Evolutionary conservation across 2,888 invertebrate species (phyloP).

Genomic region (Axea sp.): DNA sequence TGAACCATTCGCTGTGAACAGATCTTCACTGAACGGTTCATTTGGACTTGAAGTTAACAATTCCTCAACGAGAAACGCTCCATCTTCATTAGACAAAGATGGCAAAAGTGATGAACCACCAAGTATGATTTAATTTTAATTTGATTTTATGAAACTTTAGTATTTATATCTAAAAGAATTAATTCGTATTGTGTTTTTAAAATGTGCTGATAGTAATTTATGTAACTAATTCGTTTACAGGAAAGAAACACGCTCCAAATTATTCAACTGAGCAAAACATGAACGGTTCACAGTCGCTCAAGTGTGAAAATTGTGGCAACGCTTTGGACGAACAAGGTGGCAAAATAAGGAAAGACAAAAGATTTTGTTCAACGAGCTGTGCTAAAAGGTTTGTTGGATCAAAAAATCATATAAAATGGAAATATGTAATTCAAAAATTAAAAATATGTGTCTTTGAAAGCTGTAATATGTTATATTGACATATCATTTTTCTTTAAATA

Average conservation of each 20-base stretch:
- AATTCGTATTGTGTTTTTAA: too few relatives aligned
- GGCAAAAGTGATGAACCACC: slow-evolving; percentile 86
- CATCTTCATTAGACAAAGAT: slow-evolving; percentile 81
- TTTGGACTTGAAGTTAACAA: slow-evolving; percentile 74
- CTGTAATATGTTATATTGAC: too few relatives aligned
- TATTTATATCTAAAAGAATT: too few relatives aligned
- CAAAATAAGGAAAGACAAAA: slow-evolving; percentile 86
- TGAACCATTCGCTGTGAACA: slow-evolving; percentile 92
- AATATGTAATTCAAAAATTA: too few relatives aligned
- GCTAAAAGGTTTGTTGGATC: slow-evolving; percentile 82
- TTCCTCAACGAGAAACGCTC: slow-evolving; percentile 69
- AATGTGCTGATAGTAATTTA: too few relatives aligned
- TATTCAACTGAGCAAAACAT: slow-evolving; percentile 70
- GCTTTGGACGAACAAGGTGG: slow-evolving; percentile 77
- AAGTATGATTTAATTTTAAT: slow-evolving; percentile 81
- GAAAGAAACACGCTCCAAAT: slow-evolving; percentile 78
- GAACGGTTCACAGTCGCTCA: slow-evolving; percentile 80
- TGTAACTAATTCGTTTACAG: too few relatives aligned
- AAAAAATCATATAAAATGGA: too few relatives aligned
- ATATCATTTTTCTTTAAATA: too few relatives aligned
- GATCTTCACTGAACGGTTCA: slow-evolving; percentile 80
- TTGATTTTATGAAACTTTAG: neutral
- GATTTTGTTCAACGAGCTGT: slow-evolving; percentile 88
- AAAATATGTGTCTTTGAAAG: too few relatives aligned
- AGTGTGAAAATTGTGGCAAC: slow-evolving; percentile 89